Base-by-base conservation (phyloP, 2,113 vertebrate genomes). In the Mobula birostris region DNA sequence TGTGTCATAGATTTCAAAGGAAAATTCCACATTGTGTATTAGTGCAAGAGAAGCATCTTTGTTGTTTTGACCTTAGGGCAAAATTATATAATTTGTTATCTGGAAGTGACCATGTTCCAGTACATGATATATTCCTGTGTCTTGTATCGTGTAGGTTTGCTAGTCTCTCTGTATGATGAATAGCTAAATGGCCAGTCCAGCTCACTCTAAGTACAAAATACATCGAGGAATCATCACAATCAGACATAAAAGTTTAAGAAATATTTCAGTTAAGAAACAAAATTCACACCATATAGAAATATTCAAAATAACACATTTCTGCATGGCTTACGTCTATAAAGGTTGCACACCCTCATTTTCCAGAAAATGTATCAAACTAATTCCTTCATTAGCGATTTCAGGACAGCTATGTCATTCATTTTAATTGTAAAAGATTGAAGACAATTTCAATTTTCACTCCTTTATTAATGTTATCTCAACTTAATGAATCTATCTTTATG, bases 11-110 rank as follows among this genome's bases (percentile, higher is more conserved):
- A 77, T n/a, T 61, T 87, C 27, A 87, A 14, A 0, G 7, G 29
- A 61, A 9, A 87, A 29, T 14, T 87, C 58, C 29, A 87, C 27
- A 14, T 87, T 87, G 56, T 58, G 2, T 27, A 9, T 61, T 61
- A 61, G 24, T 61, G 8, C 9, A n/a, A 24, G 48, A 61, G 21
- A 61, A 87, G 83, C 27, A 29, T 61, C 24, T 87, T 85, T 61
- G 48, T 88, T 32, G 85, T 66, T 88, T 88, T 88, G 12, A 66
- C 85, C 85, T 66, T 66, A 32, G 85, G 85, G 58, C 63, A 61
- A 32, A 88, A 32, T 0, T 32, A 61, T 14, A 29, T 29, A 66
- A 15, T 87, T 29, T 87, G 27, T n/a, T 63, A 61, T 66, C 63
- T 72, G 70, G 8, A 72, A 1, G 27, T n/a, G 76, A 78, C 29